phyloP scores from a whole-genome alignment of 2,797 vertebrate species.

The Pempheris klunzingeri region DNA sequence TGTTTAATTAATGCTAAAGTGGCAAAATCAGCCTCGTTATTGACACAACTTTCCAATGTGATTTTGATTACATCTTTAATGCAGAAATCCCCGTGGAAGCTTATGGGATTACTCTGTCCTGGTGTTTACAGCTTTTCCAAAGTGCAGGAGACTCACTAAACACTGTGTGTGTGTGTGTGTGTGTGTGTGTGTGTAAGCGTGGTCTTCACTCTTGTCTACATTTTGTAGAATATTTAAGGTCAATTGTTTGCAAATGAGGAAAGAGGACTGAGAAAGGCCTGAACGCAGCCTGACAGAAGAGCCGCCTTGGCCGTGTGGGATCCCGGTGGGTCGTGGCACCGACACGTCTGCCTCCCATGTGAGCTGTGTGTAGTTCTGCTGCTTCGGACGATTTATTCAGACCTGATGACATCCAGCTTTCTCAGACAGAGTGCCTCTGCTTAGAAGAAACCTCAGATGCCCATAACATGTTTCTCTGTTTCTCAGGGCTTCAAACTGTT shows the following conservation, averaged over 20 bases:
- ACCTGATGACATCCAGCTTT: conserved; percentile 47
- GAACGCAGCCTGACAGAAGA: conserved; percentile 36
- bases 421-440: conserved; percentile 11
- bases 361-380: conserved; percentile 3
- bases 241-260: conserved; percentile 47
- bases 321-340: too few species aligned
- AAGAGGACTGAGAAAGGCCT: conserved; percentile 5
- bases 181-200: conserved; percentile 32
- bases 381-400: conserved; percentile 38
- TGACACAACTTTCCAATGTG: conserved; percentile 76
- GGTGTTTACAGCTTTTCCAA: conserved; percentile 76
- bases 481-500: conserved; percentile 48
- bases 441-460: conserved; percentile 37
- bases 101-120: conserved; percentile 80
- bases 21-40: conserved; percentile 80
- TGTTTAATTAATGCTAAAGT: conserved; percentile 79
- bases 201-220: conserved; percentile 23
- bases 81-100: conserved; percentile 76
- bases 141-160: conserved; percentile 67
- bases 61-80: conserved; percentile 80
- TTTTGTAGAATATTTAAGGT: conserved; percentile 24
- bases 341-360: conserved; percentile 24
- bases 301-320: conserved; percentile 24
- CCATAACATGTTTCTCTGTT: conserved; percentile 34
- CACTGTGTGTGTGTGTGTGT: conserved; percentile 29